Conservation (phyloP, 2,888 invertebrate species). For the Chrysolina haemoptera region DNA sequence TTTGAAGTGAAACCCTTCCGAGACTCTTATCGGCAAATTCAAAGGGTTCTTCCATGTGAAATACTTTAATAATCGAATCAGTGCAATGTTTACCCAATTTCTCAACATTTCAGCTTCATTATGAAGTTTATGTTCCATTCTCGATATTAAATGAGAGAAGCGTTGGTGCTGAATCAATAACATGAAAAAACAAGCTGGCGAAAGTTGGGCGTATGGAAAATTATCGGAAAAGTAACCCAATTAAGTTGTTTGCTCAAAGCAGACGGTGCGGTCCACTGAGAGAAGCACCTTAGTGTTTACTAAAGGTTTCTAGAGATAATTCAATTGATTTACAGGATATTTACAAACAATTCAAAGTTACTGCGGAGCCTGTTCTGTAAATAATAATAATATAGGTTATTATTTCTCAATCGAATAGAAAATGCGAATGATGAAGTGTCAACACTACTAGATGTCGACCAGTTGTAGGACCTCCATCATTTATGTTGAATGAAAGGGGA, state of each 20-base stretch:
- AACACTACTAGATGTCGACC: too few species aligned
- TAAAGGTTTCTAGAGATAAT: background rate
- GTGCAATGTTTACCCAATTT: background rate
- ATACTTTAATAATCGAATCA: slow-evolving; percentile 9
- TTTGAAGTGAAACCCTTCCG: background rate
- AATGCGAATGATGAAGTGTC: too few species aligned
- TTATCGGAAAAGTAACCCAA: slow-evolving; percentile 6
- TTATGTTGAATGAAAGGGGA: too few species aligned
- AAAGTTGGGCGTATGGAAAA: background rate
- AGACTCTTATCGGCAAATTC: background rate
- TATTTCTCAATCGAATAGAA: too few species aligned
- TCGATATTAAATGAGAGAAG: background rate
- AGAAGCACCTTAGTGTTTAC: too few species aligned
- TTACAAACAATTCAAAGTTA: too few species aligned
- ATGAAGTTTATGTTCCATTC: slow-evolving; percentile 1
- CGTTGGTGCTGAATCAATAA: background rate
- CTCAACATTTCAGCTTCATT: background rate
- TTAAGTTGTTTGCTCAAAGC: background rate
- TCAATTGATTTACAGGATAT: too few species aligned
- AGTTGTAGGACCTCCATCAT: too few species aligned
- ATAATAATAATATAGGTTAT: too few species aligned
- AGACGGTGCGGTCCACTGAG: background rate
- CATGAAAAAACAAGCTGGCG: background rate
- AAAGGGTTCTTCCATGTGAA: background rate
- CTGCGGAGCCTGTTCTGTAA: too few species aligned